Percentiles rank a stretch among this genome's conserved stretches.
These are phyloP conservation scores for Azemiops feae DNA, from an alignment of 2,113 vertebrate genomes.

Conservation along the genomic window DNA sequence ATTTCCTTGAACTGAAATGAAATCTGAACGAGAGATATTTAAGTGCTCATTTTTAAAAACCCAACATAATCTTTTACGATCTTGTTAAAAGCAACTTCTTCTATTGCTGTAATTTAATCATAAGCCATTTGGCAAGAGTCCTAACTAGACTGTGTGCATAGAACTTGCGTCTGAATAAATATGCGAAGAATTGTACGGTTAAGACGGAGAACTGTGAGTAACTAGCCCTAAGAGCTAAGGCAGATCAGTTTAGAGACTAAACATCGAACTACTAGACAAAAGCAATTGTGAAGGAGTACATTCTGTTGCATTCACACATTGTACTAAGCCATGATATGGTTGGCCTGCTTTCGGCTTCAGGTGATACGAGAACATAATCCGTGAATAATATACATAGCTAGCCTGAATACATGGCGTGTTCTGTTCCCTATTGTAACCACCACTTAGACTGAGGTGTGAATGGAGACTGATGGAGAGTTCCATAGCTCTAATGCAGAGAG, in stretches of 20 bases:
- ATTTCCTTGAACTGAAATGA: neutral
- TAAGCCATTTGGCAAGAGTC: conserved; percentile 9
- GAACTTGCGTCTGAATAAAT: neutral
- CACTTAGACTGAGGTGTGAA: neutral
- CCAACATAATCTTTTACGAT: neutral
- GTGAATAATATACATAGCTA: neutral
- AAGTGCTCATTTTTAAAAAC: neutral
- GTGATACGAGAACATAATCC: neutral
- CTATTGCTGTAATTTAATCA: neutral
- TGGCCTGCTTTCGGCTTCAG: neutral
- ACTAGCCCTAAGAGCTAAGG: neutral
- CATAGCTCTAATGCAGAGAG: neutral
- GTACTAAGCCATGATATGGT: neutral
- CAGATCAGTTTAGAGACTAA: rapidly evolving
- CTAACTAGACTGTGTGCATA: neutral
- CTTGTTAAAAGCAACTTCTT: conserved; percentile 16
- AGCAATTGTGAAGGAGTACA: conserved; percentile 18
- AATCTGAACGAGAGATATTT: neutral
- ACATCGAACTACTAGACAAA: neutral
- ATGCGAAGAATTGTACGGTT: neutral
- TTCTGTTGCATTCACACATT: neutral
- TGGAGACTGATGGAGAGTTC: neutral
- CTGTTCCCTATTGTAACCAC: neutral
- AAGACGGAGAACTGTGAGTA: neutral
- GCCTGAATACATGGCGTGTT: neutral